Evolutionary conservation across 1,140 invertebrate genomes (phyloP), one percentile per base, ranked within the genome.

Genomic region (Pseudobourletiella spinata): DNA sequence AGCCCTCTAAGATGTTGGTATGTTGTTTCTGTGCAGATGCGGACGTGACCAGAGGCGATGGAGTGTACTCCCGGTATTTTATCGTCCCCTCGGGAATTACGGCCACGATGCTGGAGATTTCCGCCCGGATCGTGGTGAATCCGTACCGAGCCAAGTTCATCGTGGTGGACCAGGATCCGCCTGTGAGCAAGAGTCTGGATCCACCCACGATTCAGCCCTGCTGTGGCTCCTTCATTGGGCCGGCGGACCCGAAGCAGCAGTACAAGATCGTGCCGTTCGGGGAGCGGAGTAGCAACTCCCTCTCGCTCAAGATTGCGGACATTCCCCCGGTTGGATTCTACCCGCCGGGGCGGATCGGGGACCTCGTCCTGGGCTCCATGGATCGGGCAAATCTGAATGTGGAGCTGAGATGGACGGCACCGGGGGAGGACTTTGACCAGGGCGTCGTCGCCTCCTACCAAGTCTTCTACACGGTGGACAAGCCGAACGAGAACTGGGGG

Each of bases 41-140:
- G 2, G 84, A 86, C 73, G 76, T 84, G 14, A 81, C 78, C 18
- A 78, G 79, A 73, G 79, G 79, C 8, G 84, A 86, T 72, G 84
- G 84, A 16, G 75, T 85, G 16, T 86, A 85, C 71, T 81, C 82
- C 0, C 74, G 81, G 52, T 84, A 83, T 66, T 82, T 83, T 64
- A 80, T 78, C 24, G 72, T 78, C n/a, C 73, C 72, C 26, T 71
- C 74, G 55, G 73, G 74, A 35, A 54, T 67, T 15, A 57, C 50
- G 2, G 39, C 60, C 16, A 46, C 64, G 1, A 61, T 64, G 29
- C 29, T 69, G 29, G 65, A 69, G 35, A 63, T 71, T 22, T 70
- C 65, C 30, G 56, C 65, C 29, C 51, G 65, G 24, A 56, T 70
- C n/a, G 59, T 70, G 0, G 63, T 70, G 29, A 67, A 67, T 61